Percentiles rank a stretch among this genome's conserved stretches.
phyloP scores from a whole-genome alignment of 2,797 vertebrate genomes.

The Rhabdophis nuchalis region DNA sequence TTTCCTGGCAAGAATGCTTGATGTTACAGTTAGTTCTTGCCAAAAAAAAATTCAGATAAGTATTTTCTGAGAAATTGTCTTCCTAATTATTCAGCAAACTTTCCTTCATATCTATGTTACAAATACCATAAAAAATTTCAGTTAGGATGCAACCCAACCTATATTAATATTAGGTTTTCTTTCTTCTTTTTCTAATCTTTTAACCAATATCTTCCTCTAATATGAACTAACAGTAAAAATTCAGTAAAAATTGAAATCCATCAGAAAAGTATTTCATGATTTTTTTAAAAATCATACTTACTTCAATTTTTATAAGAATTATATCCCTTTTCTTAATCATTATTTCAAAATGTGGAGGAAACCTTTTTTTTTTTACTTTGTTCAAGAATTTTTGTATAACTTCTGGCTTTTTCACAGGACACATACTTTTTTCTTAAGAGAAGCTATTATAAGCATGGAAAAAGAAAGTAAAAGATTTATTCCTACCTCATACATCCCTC shows the following conservation, averaged over 20 bases:
- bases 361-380: background rate
- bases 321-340: background rate
- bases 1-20: background rate
- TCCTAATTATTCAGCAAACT: background rate
- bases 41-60: background rate
- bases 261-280: background rate
- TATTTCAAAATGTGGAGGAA: background rate
- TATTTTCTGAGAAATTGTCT: background rate
- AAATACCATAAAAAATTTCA: background rate
- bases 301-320: background rate
- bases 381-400: background rate
- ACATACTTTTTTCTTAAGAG: background rate
- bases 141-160: background rate
- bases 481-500: too few species aligned
- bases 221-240: background rate
- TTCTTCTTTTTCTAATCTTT: background rate
- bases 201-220: background rate
- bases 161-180: background rate
- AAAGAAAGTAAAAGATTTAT: background rate
- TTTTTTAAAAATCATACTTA: background rate
- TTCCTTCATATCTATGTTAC: background rate
- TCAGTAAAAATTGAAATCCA: background rate
- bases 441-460: background rate
- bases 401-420: background rate
- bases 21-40: background rate